A percentile compares a stretch with the other conserved stretches of the same genome.
Evolutionary conservation across 37 sponge, comb jelly and placozoan species (phyloP).

Genomic region (Amphimedon queenslandica): DNA sequence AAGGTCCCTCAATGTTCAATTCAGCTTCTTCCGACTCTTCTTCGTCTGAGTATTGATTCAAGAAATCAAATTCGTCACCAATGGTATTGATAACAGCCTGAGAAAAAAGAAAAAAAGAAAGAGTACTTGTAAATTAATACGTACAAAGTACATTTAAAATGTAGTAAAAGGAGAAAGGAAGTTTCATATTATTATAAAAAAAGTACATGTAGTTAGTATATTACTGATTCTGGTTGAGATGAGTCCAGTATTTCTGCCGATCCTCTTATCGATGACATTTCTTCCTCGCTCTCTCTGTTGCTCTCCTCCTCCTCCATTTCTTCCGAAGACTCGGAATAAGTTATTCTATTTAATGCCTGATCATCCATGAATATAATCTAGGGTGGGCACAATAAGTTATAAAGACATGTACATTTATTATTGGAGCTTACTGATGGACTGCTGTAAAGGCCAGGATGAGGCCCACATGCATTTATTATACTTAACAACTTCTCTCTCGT

Average conservation of each 20-base stretch:
- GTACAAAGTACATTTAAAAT: not conserved
- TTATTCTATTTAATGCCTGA: slow-evolving; percentile 25
- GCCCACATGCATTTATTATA: slow-evolving; percentile 67
- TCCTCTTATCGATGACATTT: slow-evolving; percentile 18
- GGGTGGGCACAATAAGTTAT: not conserved
- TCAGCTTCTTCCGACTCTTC: slow-evolving; percentile 15
- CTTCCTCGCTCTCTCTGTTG: not conserved
- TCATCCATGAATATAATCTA: slow-evolving; percentile 66
- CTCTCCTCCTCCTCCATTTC: slow-evolving; percentile 5
- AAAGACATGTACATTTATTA: not conserved
- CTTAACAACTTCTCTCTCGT: slow-evolving; percentile 60
- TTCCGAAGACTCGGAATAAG: slow-evolving; percentile 40
- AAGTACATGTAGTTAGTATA: not conserved
- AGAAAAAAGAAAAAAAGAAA: not conserved
- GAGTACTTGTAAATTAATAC: not conserved
- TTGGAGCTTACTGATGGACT: slow-evolving; percentile 57
- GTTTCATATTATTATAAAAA: too few relatives aligned
- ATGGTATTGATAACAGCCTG: not conserved
- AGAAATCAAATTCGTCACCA: slow-evolving; percentile 55
- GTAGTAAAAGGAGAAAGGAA: too few relatives aligned
- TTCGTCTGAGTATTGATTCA: slow-evolving; percentile 26
- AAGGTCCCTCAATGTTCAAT: not conserved
- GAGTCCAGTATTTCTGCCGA: slow-evolving; percentile 22
- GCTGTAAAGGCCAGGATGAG: slow-evolving; percentile 41
- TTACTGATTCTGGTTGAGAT: slow-evolving; percentile 58